Percentiles rank a stretch among this genome's conserved stretches.
These are phyloP conservation scores for Nibea coibor DNA, from an alignment of 2,113 vertebrate genomes.

Conservation along the genomic window DNA sequence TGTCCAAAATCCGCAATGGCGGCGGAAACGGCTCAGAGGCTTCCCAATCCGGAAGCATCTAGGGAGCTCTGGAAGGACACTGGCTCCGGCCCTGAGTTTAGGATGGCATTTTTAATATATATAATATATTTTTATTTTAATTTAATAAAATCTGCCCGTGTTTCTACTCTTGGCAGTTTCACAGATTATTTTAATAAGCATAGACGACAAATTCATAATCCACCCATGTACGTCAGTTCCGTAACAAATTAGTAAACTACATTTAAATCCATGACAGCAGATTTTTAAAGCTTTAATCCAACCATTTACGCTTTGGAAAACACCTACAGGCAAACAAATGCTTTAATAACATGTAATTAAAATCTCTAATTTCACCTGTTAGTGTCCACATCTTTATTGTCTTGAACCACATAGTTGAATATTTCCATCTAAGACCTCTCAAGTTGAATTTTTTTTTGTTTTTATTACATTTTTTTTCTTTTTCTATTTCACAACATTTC, in stretches of 20 bases:
- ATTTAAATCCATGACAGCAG: neutral
- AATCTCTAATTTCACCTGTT: neutral
- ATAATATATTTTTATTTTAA: neutral
- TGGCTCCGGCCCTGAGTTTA: neutral
- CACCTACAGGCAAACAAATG: neutral
- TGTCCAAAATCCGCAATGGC: conserved; percentile 93
- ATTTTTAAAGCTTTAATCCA: neutral
- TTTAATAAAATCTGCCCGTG: neutral
- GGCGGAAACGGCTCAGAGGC: conserved; percentile 84
- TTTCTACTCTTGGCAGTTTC: neutral
- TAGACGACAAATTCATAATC: neutral
- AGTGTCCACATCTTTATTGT: neutral
- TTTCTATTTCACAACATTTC: neutral
- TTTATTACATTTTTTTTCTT: neutral
- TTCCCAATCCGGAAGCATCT: conserved; percentile 90
- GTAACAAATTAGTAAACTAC: neutral
- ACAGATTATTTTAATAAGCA: neutral
- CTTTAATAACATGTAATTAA: neutral
- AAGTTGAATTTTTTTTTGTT: neutral
- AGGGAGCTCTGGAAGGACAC: conserved; percentile 85
- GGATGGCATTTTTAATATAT: neutral
- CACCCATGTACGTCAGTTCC: conserved; percentile 81
- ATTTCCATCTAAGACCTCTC: neutral
- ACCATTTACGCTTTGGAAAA: neutral
- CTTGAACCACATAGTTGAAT: neutral